Conservation (phyloP, 2,888 invertebrate genomes). For the Papilio protenor region DNA sequence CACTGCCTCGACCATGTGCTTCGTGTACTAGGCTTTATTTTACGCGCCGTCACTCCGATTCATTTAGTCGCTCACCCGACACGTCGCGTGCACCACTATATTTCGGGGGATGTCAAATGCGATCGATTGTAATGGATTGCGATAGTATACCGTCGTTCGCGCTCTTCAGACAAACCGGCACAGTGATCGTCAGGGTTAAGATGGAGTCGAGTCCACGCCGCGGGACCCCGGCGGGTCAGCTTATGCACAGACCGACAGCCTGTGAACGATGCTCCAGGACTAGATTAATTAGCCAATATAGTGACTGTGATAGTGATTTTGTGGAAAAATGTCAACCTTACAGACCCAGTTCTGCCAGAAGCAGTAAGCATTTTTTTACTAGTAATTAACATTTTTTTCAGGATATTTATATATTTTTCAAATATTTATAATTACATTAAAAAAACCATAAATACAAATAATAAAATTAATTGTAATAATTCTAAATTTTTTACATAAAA, state of each 20-base stretch:
- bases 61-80: slow-evolving; percentile 80
- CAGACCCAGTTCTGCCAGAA: slow-evolving; percentile 72
- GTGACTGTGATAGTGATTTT: slow-evolving; percentile 81
- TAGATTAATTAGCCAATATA: slow-evolving; percentile 74
- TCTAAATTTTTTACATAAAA: not conserved
- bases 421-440: not conserved
- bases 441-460: not conserved
- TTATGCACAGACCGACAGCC: slow-evolving; percentile 60
- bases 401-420: slow-evolving; percentile 53
- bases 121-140: slow-evolving; percentile 75
- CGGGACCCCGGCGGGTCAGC: slow-evolving; percentile 54
- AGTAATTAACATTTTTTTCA: slow-evolving; percentile 42
- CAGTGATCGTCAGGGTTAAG: slow-evolving; percentile 74
- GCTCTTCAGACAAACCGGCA: slow-evolving; percentile 68
- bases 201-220: slow-evolving; percentile 65
- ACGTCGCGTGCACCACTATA: slow-evolving; percentile 75
- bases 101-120: slow-evolving; percentile 73
- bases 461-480: not conserved
- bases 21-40: slow-evolving; percentile 73
- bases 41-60: slow-evolving; percentile 74
- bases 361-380: slow-evolving; percentile 70
- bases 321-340: slow-evolving; percentile 71
- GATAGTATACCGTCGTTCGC: slow-evolving; percentile 74
- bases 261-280: slow-evolving; percentile 78
- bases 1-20: slow-evolving; percentile 69